A percentile compares a stretch with the other conserved stretches of the same genome.
phyloP scores from a whole-genome alignment of 1,140 invertebrate species.

The Bilobella aurantiaca region DNA sequence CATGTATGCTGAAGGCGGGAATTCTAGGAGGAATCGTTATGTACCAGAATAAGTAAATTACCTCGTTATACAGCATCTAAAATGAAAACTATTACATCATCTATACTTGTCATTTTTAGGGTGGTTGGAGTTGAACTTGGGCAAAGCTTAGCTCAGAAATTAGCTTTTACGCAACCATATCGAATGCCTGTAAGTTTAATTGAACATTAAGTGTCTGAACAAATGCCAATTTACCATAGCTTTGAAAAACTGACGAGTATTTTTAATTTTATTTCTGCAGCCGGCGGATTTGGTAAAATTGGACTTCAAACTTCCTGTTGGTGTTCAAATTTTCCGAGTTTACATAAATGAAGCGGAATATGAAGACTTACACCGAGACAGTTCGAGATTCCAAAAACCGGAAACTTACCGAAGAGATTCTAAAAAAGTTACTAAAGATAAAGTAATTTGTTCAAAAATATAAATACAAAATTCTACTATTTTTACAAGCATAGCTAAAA shows the following conservation, averaged over 20 bases:
- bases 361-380: constrained; percentile 39
- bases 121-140: constrained; percentile 66
- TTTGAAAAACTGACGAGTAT: not conserved
- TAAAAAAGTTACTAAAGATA: not conserved
- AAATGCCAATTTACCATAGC: not conserved
- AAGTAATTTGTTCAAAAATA: constrained; percentile 2
- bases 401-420: not conserved
- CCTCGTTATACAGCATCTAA: too few relatives aligned
- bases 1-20: constrained; percentile 59
- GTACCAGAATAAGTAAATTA: constrained; percentile 73
- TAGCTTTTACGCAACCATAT: constrained; percentile 68
- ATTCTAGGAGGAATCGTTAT: constrained; percentile 65
- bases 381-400: constrained; percentile 19
- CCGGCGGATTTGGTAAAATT: constrained; percentile 33
- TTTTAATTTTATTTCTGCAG: constrained; percentile 17
- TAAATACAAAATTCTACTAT: constrained; percentile 1
- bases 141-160: constrained; percentile 58
- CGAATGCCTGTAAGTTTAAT: constrained; percentile 52
- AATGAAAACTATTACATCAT: too few relatives aligned
- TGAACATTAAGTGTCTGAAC: too few relatives aligned
- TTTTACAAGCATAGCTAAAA: not conserved
- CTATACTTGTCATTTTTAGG: constrained; percentile 41
- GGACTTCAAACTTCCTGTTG: constrained; percentile 59
- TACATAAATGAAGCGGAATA: constrained; percentile 57
- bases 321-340: constrained; percentile 64